Evolutionary conservation across 2,113 vertebrate species (phyloP).

Genomic region (Platanista minor): DNA sequence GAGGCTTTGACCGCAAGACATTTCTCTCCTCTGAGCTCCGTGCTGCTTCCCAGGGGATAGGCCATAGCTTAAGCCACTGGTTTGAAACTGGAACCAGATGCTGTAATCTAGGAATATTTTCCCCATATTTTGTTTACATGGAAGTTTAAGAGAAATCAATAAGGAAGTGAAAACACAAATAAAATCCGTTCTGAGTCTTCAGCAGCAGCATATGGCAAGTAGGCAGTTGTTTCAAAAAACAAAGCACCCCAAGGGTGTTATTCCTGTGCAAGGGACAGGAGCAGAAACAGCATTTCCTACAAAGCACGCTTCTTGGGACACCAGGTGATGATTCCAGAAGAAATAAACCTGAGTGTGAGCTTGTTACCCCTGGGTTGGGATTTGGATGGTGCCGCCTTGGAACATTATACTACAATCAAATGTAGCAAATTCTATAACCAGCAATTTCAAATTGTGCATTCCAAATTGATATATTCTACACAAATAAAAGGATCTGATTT

Average conservation of each 20-base stretch:
- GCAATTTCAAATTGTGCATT: conserved; percentile 74
- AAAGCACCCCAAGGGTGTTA: not conserved
- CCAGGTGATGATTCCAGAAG: conserved; percentile 71
- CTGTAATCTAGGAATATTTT: not conserved
- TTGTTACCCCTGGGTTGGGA: conserved; percentile 41
- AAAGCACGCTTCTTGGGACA: not conserved
- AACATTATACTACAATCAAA: conserved; percentile 74
- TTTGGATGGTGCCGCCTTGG: conserved; percentile 66
- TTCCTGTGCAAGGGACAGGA: fast-evolving
- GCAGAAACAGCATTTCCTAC: conserved; percentile 20
- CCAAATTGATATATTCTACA: conserved; percentile 78
- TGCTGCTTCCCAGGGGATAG: no score
- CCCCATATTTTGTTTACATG: not conserved
- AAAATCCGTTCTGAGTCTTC: not conserved
- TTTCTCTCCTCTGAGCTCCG: not conserved
- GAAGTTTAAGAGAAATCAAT: not conserved
- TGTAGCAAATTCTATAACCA: conserved; percentile 76
- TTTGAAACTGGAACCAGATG: not conserved
- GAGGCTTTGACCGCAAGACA: not conserved
- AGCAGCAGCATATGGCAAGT: not conserved
- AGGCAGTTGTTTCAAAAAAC: not conserved
- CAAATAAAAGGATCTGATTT: conserved; percentile 82
- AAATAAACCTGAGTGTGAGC: conserved; percentile 47
- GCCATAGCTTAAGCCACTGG: not conserved
- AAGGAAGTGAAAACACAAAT: not conserved